Conservation (phyloP, 2,888 invertebrate genomes). For the Sminthurides aquaticus region DNA sequence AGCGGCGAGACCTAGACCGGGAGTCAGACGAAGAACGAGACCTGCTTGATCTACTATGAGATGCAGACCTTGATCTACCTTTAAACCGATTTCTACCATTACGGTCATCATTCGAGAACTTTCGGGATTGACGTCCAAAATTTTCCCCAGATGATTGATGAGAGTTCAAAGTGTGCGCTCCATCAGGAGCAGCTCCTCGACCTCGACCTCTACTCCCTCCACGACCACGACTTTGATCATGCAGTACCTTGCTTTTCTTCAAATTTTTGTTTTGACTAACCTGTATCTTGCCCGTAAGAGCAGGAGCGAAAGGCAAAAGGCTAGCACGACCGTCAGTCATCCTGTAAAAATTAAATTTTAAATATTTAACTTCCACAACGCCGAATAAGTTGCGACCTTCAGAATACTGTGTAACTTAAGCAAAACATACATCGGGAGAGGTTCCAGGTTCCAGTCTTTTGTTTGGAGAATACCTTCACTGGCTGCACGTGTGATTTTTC, state of each 20-base stretch:
- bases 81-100: slow-evolving; percentile 42
- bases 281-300: slow-evolving; percentile 41
- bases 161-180: slow-evolving; percentile 7
- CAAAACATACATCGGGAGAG: slow-evolving; percentile 63
- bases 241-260: slow-evolving; percentile 16
- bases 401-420: too few species aligned
- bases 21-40: slow-evolving; percentile 44
- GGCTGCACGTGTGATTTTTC: slow-evolving; percentile 84
- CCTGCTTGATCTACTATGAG: slow-evolving; percentile 37
- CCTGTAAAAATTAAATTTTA: slow-evolving; percentile 20
- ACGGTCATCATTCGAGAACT: slow-evolving; percentile 31
- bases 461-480: slow-evolving; percentile 78
- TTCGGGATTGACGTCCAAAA: slow-evolving; percentile 23
- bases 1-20: slow-evolving; percentile 45
- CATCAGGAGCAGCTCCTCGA: slow-evolving; percentile 15
- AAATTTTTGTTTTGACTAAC: slow-evolving; percentile 40
- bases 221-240: slow-evolving; percentile 22
- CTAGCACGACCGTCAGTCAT: slow-evolving; percentile 38
- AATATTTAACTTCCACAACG: background rate
- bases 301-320: slow-evolving; percentile 35
- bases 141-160: slow-evolving; percentile 11
- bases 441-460: slow-evolving; percentile 91
- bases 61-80: slow-evolving; percentile 27
- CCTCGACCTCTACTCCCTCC: slow-evolving; percentile 37
- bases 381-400: background rate